These are phyloP conservation scores for Vireo griseus DNA, from an alignment of 2,797 vertebrate species.

Conservation along the genomic window DNA sequence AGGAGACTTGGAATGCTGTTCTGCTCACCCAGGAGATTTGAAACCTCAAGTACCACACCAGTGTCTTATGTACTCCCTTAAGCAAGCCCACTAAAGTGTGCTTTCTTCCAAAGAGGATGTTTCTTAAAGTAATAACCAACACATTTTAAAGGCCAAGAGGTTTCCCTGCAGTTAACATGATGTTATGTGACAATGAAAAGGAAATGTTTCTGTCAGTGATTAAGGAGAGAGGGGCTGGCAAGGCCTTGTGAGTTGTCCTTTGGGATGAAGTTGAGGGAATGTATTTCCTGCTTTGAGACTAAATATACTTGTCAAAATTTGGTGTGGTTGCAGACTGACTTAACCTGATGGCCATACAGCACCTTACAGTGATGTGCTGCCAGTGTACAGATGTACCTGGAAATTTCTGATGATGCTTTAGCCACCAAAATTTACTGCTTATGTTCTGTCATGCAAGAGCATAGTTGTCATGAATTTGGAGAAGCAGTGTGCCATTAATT, in stretches of 20 bases:
- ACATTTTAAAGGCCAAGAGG: not conserved
- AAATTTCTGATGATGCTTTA: not conserved
- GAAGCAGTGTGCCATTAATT: not conserved
- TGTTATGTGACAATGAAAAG: not conserved
- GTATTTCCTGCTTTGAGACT: not conserved
- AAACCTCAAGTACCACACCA: not conserved
- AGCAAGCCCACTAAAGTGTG: not conserved
- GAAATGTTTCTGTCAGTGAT: not conserved
- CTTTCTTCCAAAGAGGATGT: not conserved
- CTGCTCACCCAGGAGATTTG: not conserved
- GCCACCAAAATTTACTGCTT: not conserved
- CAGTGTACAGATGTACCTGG: not conserved
- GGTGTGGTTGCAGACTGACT: not conserved
- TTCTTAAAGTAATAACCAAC: not conserved
- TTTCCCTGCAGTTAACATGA: not conserved
- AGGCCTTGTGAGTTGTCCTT: not conserved
- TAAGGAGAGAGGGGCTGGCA: not conserved
- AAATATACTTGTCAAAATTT: not conserved
- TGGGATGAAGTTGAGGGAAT: not conserved
- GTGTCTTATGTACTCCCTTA: not conserved
- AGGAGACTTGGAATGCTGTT: not conserved
- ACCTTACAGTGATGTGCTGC: not conserved
- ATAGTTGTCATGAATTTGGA: not conserved
- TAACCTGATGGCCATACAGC: not conserved
- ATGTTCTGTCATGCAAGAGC: not conserved